A percentile compares a stretch with the other conserved stretches of the same genome.
phyloP scores from a whole-genome alignment of 2,113 vertebrate genomes.

The Corapipo altera region DNA sequence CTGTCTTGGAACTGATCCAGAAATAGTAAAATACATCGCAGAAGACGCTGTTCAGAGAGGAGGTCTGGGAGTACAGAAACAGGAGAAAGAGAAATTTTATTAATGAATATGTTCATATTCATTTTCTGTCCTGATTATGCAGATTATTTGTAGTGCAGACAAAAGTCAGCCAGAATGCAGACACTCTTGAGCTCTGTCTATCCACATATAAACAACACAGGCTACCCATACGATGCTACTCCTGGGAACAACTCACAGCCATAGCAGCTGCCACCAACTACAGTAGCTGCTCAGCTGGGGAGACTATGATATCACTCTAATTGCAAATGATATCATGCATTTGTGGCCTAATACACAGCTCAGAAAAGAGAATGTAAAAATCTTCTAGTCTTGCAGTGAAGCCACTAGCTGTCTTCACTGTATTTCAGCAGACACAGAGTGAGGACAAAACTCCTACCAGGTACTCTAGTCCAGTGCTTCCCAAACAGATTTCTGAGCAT shows the following conservation, averaged over 20 bases:
- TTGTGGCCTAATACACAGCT: not conserved
- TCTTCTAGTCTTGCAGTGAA: not conserved
- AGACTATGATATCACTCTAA: not conserved
- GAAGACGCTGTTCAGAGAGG: not conserved
- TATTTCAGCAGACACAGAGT: not conserved
- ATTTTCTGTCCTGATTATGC: not conserved
- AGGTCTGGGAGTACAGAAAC: not conserved
- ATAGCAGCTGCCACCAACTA: not conserved
- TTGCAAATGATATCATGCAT: not conserved
- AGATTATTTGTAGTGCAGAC: conserved; percentile 2
- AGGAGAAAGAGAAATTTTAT: not conserved
- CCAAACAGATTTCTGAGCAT: not conserved
- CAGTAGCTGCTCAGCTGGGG: not conserved
- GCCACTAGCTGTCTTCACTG: not conserved
- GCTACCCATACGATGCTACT: not conserved
- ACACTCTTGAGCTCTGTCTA: not conserved
- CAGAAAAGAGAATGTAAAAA: not conserved
- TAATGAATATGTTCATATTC: not conserved
- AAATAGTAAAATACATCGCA: not conserved
- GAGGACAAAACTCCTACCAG: not conserved
- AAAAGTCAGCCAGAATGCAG: not conserved
- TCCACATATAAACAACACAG: not conserved
- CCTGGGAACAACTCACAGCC: not conserved
- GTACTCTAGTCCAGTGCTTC: not conserved
- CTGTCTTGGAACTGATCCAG: not conserved